Percentiles rank a stretch among this genome's conserved stretches.
Evolutionary conservation across 2,888 invertebrate species (phyloP).

Genomic region (Netelia virgata): DNA sequence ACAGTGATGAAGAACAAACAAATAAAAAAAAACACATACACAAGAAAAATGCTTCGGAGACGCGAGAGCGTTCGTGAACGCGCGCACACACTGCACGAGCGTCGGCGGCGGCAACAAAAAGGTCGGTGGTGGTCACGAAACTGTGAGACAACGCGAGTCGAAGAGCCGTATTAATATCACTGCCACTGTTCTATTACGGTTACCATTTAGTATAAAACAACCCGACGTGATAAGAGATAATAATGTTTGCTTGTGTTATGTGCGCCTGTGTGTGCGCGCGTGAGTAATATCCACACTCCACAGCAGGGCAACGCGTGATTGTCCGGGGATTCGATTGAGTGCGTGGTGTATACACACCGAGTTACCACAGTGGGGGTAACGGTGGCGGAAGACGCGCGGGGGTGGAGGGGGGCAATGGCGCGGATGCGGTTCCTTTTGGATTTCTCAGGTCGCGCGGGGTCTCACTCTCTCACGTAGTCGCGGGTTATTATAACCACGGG

Average conservation of each 20-base stretch:
- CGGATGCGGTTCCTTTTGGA: slow-evolving; percentile 42
- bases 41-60: background rate
- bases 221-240: slow-evolving; percentile 38
- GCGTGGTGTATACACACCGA: slow-evolving; percentile 29
- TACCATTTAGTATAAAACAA: slow-evolving; percentile 19
- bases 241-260: background rate
- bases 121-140: background rate
- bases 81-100: background rate
- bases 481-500: slow-evolving; percentile 18
- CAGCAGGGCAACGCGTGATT: slow-evolving; percentile 44
- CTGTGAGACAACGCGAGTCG: slow-evolving; percentile 21
- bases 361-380: slow-evolving; percentile 2
- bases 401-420: slow-evolving; percentile 21
- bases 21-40: background rate
- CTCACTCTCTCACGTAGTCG: slow-evolving; percentile 26
- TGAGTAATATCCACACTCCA: background rate
- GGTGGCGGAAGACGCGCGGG: slow-evolving; percentile 6
- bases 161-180: slow-evolving; percentile 9
- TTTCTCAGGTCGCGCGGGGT: slow-evolving; percentile 31
- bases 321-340: slow-evolving; percentile 40
- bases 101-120: background rate
- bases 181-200: slow-evolving; percentile 1
- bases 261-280: background rate
- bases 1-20: no score
- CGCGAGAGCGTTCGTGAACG: background rate